Conservation (phyloP, 2,888 invertebrate genomes). For the Erynnis tages region DNA sequence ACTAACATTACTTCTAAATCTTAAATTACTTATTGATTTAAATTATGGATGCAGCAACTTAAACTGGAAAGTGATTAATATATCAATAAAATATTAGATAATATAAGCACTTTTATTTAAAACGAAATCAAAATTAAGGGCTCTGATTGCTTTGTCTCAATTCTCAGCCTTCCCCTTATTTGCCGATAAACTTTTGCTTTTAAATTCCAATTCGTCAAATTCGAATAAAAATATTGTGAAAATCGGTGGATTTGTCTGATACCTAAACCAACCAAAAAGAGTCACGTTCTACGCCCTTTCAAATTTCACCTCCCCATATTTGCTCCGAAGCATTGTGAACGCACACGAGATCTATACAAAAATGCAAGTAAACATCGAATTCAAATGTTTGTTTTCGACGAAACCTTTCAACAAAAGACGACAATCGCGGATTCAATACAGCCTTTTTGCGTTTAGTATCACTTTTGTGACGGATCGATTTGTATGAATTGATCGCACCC, state of each 20-base stretch:
- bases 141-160: too few species aligned
- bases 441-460: constrained; percentile 54
- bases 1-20: too few species aligned
- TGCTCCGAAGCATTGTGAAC: constrained; percentile 14
- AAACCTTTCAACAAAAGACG: constrained; percentile 34
- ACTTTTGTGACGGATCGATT: constrained; percentile 64
- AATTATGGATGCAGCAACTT: too few species aligned
- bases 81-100: too few species aligned
- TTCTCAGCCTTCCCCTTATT: too few species aligned
- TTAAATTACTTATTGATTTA: too few species aligned
- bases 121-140: too few species aligned
- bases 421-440: constrained; percentile 52
- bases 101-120: too few species aligned
- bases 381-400: constrained; percentile 37
- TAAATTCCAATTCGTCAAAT: background rate
- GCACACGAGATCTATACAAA: constrained; percentile 20
- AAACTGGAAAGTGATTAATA: too few species aligned
- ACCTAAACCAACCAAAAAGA: constrained; percentile 3
- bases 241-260: background rate
- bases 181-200: background rate
- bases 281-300: constrained; percentile 9
- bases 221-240: constrained; percentile 17
- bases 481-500: constrained; percentile 56
- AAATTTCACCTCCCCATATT: constrained; percentile 22
- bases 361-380: constrained; percentile 26